phyloP scores from a whole-genome alignment of 2,888 invertebrate species.

The Lithophane ornitopus region DNA sequence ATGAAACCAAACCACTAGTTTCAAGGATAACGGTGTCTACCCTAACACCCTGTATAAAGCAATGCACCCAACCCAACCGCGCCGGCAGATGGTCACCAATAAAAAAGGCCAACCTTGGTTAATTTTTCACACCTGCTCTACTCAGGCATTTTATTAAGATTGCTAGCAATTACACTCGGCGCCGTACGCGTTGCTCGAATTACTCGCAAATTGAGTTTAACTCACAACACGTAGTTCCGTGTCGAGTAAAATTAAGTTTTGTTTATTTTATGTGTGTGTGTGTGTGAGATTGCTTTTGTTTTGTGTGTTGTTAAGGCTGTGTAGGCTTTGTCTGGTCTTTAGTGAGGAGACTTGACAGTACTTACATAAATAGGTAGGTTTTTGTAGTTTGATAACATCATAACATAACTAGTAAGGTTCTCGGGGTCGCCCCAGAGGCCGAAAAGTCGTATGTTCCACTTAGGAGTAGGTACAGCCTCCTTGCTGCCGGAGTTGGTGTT shows the following conservation, averaged over 20 bases:
- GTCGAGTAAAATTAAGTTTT: constrained; percentile 62
- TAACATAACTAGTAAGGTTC: neutral
- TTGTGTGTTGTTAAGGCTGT: constrained; percentile 1
- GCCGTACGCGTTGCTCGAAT: constrained; percentile 50
- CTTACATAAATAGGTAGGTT: neutral
- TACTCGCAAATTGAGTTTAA: constrained; percentile 65
- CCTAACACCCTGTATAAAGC: no score
- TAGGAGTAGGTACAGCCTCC: neutral
- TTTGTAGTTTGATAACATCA: neutral
- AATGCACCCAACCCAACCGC: constrained; percentile 41
- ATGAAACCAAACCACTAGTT: no score
- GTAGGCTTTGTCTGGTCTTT: constrained; percentile 11
- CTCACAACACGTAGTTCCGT: constrained; percentile 50
- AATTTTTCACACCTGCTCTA: constrained; percentile 74
- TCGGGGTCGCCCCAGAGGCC: neutral
- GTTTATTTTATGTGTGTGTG: constrained; percentile 52
- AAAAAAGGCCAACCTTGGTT: constrained; percentile 63
- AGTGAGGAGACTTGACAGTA: neutral
- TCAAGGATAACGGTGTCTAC: no score
- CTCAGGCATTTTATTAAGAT: constrained; percentile 69
- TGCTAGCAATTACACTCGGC: constrained; percentile 67
- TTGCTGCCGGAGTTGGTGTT: neutral
- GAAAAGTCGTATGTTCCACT: neutral
- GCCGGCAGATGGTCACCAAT: constrained; percentile 57
- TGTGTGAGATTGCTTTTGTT: constrained; percentile 42